Percentiles rank a stretch among this genome's conserved stretches.
phyloP scores from a whole-genome alignment of 2,797 vertebrate species.

The Crenichthys baileyi region DNA sequence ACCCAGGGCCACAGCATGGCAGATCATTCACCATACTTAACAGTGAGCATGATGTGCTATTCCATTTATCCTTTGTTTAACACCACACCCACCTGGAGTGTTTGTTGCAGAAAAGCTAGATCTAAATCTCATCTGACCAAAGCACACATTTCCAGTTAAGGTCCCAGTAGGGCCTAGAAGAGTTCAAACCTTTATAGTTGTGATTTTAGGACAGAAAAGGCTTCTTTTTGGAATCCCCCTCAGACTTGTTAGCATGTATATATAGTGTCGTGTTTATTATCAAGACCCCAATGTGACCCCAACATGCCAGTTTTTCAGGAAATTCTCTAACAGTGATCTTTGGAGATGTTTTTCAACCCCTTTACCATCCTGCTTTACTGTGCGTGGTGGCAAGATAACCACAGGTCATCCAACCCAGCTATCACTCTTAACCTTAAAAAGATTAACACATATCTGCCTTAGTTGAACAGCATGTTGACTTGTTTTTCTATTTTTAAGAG shows the following conservation, averaged over 20 bases:
- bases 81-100: no score
- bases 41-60: no score
- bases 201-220: background rate
- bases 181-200: background rate
- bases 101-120: background rate
- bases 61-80: no score
- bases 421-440: no score
- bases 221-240: background rate
- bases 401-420: no score
- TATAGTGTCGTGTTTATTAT: background rate
- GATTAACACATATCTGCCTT: no score
- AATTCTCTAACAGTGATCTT: background rate
- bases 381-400: no score
- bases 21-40: no score
- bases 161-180: background rate
- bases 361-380: no score
- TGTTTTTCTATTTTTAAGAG: no score
- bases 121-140: background rate
- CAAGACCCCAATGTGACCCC: background rate
- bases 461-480: no score
- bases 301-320: background rate
- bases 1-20: no score
- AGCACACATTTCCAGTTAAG: background rate
- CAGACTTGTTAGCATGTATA: background rate
- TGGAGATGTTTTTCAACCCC: background rate